Conservation (phyloP, 2,888 invertebrate genomes). For the Torymus texanus region DNA sequence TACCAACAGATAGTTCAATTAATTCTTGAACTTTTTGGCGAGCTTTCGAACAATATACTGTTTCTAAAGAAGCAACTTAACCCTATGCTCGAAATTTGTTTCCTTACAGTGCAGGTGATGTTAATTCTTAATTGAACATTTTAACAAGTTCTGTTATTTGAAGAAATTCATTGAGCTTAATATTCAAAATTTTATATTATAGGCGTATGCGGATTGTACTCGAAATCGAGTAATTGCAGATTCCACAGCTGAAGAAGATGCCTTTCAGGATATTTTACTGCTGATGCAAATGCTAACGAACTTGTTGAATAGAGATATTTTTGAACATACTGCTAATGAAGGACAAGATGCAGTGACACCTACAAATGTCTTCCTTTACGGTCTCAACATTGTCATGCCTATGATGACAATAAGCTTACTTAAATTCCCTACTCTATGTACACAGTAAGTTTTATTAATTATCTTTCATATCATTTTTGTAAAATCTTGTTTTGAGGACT, state of each 20-base stretch:
- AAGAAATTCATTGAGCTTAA: neutral
- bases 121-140: neutral
- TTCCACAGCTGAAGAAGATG: slow-evolving; percentile 84
- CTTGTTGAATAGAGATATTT: slow-evolving; percentile 77
- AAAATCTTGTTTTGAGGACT: too few relatives aligned
- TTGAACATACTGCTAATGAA: too few relatives aligned
- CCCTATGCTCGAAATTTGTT: slow-evolving; percentile 80
- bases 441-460: slow-evolving; percentile 75
- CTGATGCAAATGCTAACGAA: slow-evolving; percentile 86
- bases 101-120: slow-evolving; percentile 80
- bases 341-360: slow-evolving; percentile 66
- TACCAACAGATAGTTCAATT: slow-evolving; percentile 87
- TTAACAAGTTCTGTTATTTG: neutral
- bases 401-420: slow-evolving; percentile 84
- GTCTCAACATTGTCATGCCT: slow-evolving; percentile 84
- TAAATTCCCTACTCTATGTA: slow-evolving; percentile 82
- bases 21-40: slow-evolving; percentile 84
- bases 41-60: slow-evolving; percentile 83
- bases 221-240: slow-evolving; percentile 80
- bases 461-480: too few relatives aligned
- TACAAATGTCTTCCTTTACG: slow-evolving; percentile 82
- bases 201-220: slow-evolving; percentile 83
- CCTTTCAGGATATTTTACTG: slow-evolving; percentile 85
- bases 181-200: slow-evolving; percentile 61
- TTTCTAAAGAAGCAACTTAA: slow-evolving; percentile 70